Base-by-base conservation (phyloP, 2,888 invertebrate genomes). In the Rotaria magnacalcarata region DNA sequence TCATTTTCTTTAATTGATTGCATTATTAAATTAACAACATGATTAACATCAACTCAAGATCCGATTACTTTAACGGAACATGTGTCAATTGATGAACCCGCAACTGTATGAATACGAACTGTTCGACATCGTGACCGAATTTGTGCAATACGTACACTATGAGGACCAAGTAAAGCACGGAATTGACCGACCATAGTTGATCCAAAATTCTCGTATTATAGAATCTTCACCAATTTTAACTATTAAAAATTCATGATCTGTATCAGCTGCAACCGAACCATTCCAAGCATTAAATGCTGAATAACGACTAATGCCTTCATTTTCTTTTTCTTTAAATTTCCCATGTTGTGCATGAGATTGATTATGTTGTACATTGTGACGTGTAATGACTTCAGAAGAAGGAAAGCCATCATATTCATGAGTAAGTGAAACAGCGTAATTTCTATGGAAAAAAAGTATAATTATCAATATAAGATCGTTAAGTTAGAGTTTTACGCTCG, bases 241-340 rank as follows among this genome's bases (percentile, higher is more conserved):
- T 24, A 80, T 47, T 7, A 24, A 47, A 80, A 47, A 80, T n/a
- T 47, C 43, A 24, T 80, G 43, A 47, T 80, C 47, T 24, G 43
- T 47, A 80, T 80, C 80, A 43, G 43, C 47, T 80, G 47, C 80
- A 80, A 80, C 47, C 24, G 80, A 47, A 80, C 80, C 80, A 80
- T 80, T 80, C 80, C 80, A 80, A 10, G 80, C 80, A n/a, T 80
- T 47, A n/a, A 80, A 47, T 47, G 80, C 80, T 43, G 80, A 80
- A 80, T 80, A 47, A 80, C 43, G 43, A n/a, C 47, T 21, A 47
- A 80, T n/a, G n/a, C 47, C 34, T 3, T 27, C 34, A n/a, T 67
- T 10, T 21, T 80, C 47, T 8, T 43, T 24, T 47, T 80, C 24
- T 47, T 47, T 24, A 80, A n/a, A 80, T 47, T 43, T 19, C 8